phyloP scores from a whole-genome alignment of 2,888 invertebrate species.

The Amphipoea lucens region DNA sequence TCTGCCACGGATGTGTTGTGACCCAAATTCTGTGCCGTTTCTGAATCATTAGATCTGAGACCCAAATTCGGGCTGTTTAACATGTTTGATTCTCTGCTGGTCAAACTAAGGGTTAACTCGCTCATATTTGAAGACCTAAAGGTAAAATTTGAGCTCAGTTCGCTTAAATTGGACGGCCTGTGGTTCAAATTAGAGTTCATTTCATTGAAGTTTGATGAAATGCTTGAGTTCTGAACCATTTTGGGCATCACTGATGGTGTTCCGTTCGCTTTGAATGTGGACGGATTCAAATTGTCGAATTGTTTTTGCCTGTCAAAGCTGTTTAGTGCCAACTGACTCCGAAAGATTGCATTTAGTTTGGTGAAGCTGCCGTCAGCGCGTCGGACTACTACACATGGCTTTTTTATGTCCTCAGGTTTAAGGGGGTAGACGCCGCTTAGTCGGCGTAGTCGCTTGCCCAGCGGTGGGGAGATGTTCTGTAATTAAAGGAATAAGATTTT shows the following conservation, averaged over 20 bases:
- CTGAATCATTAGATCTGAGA: background rate
- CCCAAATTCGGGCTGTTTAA: background rate
- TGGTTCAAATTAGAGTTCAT: background rate
- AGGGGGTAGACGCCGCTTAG: conserved; percentile 81
- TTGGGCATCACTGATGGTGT: background rate
- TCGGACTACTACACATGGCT: conserved; percentile 71
- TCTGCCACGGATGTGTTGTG: background rate
- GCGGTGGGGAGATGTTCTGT: conserved; percentile 62
- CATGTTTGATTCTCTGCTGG: background rate
- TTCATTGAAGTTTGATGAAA: conserved; percentile 8
- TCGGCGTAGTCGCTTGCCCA: conserved; percentile 68
- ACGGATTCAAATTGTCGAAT: background rate
- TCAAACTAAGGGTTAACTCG: background rate
- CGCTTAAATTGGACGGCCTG: background rate
- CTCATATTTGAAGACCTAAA: conserved; percentile 10
- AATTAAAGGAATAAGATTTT: conserved; percentile 37
- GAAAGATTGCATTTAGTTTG: conserved; percentile 79
- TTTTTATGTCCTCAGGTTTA: conserved; percentile 57
- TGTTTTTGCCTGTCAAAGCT: conserved; percentile 21
- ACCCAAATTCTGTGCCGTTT: background rate
- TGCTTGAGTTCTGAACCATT: background rate
- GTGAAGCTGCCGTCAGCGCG: conserved; percentile 76
- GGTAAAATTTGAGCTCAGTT: conserved; percentile 5
- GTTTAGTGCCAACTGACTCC: conserved; percentile 62
- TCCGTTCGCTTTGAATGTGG: background rate